phyloP scores from a whole-genome alignment of 2,113 vertebrate species.

The Tympanuchus pallidicinctus region DNA sequence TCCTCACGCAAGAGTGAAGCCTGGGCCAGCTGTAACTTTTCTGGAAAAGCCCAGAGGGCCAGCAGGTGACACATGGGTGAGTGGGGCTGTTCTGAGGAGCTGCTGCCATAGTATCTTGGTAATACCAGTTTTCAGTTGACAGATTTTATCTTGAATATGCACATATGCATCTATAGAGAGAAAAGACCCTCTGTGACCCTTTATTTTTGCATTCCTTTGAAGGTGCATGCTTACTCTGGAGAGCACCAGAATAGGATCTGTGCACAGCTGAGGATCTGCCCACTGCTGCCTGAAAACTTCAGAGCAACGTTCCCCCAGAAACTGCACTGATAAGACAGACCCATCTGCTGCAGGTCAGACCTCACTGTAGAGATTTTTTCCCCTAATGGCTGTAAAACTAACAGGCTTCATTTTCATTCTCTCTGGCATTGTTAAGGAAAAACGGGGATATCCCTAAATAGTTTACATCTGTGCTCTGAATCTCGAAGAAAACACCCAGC shows the following conservation, averaged over 20 bases:
- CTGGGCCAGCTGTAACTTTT: fast-evolving
- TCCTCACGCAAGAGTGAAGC: not conserved
- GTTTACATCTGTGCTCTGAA: slow-evolving; percentile 41
- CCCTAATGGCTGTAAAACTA: not conserved
- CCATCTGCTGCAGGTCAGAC: not conserved
- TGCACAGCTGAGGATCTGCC: not conserved
- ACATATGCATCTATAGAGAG: not conserved
- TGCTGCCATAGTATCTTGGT: not conserved
- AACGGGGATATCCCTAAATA: slow-evolving; percentile 16
- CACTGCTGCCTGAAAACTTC: not conserved
- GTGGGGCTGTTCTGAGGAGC: not conserved
- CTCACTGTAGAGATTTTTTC: not conserved
- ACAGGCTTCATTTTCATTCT: not conserved
- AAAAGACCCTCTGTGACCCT: not conserved
- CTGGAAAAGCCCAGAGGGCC: not conserved
- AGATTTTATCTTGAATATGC: not conserved
- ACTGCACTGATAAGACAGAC: not conserved
- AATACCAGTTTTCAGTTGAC: not conserved
- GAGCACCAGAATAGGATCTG: not conserved
- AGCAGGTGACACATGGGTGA: not conserved
- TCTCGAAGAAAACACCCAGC: not conserved
- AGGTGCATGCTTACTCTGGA: not conserved
- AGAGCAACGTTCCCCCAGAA: not conserved
- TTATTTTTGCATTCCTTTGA: not conserved
- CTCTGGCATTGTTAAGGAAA: not conserved